Evolutionary conservation across 2,113 vertebrate species (phyloP).

Genomic region (Grus americana): DNA sequence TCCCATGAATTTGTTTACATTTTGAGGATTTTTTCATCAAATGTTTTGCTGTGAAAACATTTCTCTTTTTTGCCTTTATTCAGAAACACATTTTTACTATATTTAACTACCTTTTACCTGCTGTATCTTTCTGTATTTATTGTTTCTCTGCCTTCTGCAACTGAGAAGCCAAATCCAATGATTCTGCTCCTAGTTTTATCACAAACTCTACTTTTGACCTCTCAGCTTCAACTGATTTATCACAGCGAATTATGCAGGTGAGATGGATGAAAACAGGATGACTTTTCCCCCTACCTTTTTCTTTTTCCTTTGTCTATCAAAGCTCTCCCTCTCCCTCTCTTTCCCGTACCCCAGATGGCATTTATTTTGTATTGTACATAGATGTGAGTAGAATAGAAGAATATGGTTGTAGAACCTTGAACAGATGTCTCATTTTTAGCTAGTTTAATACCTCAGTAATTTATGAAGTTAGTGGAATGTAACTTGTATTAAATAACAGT

Average conservation of each 20-base stretch:
- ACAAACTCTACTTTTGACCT: constrained; percentile 78
- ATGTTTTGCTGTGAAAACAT: constrained; percentile 36
- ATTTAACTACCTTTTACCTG: constrained; percentile 59
- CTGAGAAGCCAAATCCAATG: constrained; percentile 68
- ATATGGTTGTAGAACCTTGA: constrained; percentile 42
- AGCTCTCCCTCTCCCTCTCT: constrained; percentile 4
- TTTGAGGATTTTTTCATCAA: constrained; percentile 28
- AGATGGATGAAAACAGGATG: constrained; percentile 79
- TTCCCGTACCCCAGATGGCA: constrained; percentile 57
- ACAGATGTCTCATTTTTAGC: constrained; percentile 78
- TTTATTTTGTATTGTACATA: constrained; percentile 54
- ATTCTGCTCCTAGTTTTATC: constrained; percentile 72
- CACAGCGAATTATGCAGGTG: constrained; percentile 80
- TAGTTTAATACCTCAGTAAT: constrained; percentile 72
- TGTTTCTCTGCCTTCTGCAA: constrained; percentile 54
- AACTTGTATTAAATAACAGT: constrained; percentile 77
- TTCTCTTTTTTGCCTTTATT: constrained; percentile 36
- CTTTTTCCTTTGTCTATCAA: constrained; percentile 44
- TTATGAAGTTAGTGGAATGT: constrained; percentile 78
- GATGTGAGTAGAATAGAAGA: constrained; percentile 36
- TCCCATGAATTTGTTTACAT: constrained; percentile 1
- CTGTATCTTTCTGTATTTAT: constrained; percentile 57
- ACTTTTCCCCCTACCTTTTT: constrained; percentile 48
- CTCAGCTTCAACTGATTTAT: constrained; percentile 81
- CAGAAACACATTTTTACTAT: constrained; percentile 50